A percentile compares a stretch with the other conserved stretches of the same genome.
phyloP scores from a whole-genome alignment of 64 coral and sea anemone genomes.

The Dendronephthya gigantea region DNA sequence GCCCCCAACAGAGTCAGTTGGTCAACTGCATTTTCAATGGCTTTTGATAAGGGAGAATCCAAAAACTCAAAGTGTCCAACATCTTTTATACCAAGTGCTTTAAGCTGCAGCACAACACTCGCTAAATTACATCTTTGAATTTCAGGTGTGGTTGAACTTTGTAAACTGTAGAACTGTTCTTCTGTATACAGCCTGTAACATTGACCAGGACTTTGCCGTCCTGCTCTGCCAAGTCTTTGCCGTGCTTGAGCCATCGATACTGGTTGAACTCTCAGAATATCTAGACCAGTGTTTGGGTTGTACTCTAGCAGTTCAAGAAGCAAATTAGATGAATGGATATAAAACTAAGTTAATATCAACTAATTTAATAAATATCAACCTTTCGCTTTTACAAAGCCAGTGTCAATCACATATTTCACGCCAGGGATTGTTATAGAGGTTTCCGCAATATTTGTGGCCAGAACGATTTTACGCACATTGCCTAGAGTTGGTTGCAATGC shows the following conservation, averaged over 20 bases:
- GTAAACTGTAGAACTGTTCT: conserved; percentile 76
- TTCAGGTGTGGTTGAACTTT: conserved; percentile 61
- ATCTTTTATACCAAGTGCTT: conserved; percentile 68
- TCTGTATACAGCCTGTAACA: conserved; percentile 93
- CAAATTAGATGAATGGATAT: not conserved
- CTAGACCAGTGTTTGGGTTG: conserved; percentile 86
- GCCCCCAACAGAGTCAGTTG: conserved; percentile 62
- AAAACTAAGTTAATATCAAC: not conserved
- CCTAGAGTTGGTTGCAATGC: conserved; percentile 53
- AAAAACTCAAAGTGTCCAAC: conserved; percentile 80
- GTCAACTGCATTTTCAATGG: conserved; percentile 64
- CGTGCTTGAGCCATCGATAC: conserved; percentile 85
- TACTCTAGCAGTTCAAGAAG: conserved; percentile 36
- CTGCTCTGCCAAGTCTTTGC: conserved; percentile 70
- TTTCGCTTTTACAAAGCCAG: conserved; percentile 97
- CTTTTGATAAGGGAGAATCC: conserved; percentile 50
- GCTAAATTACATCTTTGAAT: conserved; percentile 79
- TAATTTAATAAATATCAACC: conserved; percentile 27
- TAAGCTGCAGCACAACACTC: conserved; percentile 69
- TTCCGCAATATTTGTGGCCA: conserved; percentile 95
- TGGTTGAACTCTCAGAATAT: conserved; percentile 75
- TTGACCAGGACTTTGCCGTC: conserved; percentile 63
- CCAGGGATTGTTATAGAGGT: conserved; percentile 94
- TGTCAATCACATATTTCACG: conserved; percentile 95
- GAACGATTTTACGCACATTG: conserved; percentile 63